Percentiles rank a stretch among this genome's conserved stretches.
phyloP scores from a whole-genome alignment of 2,797 vertebrate genomes.

The Spatula clypeata region DNA sequence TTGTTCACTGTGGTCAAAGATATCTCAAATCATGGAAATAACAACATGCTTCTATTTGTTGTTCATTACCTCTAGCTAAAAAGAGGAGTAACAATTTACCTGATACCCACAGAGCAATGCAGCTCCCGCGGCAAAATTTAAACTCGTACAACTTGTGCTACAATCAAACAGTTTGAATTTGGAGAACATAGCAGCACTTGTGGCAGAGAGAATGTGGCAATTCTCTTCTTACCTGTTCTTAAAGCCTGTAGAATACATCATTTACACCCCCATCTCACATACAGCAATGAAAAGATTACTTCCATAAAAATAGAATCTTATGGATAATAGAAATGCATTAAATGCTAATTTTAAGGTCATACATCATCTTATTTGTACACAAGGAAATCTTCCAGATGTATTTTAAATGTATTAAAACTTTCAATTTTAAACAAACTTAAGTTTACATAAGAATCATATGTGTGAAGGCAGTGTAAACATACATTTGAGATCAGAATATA shows the following conservation, averaged over 20 bases:
- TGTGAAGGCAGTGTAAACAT: not conserved
- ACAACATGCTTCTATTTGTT: not conserved
- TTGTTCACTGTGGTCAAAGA: not conserved
- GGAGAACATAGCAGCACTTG: not conserved
- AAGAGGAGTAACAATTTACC: not conserved
- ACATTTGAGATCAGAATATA: not conserved
- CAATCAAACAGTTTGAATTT: not conserved
- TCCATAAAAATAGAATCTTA: not conserved
- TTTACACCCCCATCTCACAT: not conserved
- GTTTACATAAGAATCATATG: not conserved
- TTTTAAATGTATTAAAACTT: not conserved
- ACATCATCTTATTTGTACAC: not conserved
- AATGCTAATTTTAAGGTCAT: not conserved
- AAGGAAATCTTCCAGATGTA: not conserved
- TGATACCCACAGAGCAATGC: not conserved
- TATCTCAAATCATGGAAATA: not conserved
- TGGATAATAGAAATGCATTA: not conserved
- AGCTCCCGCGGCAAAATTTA: not conserved
- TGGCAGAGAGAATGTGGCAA: not conserved
- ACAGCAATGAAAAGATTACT: not conserved
- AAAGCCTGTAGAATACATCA: not conserved
- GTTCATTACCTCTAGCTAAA: not conserved
- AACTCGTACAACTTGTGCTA: not conserved
- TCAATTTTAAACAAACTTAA: not conserved
- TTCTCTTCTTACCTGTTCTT: not conserved